Evolutionary conservation across 2,113 vertebrate genomes (phyloP).

Genomic region (Uria aalge): DNA sequence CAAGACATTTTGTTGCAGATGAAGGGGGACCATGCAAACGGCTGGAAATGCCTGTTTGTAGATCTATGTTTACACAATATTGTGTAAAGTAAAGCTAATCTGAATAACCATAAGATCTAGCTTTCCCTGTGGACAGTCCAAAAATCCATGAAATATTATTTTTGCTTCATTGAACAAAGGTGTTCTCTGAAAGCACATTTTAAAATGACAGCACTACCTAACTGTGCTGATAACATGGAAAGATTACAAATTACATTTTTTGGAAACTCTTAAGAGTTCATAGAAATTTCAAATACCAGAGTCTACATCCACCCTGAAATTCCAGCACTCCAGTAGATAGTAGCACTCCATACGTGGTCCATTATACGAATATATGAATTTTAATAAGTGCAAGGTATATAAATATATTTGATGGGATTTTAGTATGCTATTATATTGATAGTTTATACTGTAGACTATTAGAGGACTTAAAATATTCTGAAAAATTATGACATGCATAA

Average conservation of each 20-base stretch:
- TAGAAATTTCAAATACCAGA: background rate
- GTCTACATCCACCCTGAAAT: background rate
- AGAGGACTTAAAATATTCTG: background rate
- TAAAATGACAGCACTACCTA: background rate
- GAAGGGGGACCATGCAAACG: background rate
- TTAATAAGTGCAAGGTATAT: background rate
- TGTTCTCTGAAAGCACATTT: background rate
- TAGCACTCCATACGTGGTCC: accelerated
- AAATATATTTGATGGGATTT: background rate
- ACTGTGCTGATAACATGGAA: background rate
- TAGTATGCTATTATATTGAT: background rate
- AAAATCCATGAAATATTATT: background rate
- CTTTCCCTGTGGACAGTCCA: background rate
- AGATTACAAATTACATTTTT: background rate
- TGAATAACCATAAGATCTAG: background rate
- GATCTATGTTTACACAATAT: background rate
- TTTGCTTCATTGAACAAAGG: background rate
- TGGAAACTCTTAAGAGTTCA: background rate
- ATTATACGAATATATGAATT: background rate
- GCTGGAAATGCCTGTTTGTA: background rate
- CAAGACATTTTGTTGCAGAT: background rate
- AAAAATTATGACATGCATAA: background rate
- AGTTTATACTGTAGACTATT: background rate
- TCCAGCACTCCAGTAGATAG: background rate
- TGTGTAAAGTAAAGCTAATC: background rate